Percentiles rank a stretch among this genome's conserved stretches.
phyloP scores from a whole-genome alignment of 2,113 vertebrate genomes.

The Cricetomys ansorgei region DNA sequence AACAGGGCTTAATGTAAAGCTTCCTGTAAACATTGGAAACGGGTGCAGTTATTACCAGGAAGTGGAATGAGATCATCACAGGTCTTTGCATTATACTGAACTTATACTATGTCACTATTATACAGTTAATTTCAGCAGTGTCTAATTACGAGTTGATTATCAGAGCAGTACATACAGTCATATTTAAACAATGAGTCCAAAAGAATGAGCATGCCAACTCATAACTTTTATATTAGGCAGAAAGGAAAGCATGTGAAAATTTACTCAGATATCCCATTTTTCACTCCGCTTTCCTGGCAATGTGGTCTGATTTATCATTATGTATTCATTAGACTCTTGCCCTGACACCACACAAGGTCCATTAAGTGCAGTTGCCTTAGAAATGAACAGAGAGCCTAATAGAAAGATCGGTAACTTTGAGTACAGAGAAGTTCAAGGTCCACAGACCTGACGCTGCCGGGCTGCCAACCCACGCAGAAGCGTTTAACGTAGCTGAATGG shows the following conservation, averaged over 20 bases:
- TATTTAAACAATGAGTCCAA: conserved; percentile 17
- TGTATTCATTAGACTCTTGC: not conserved
- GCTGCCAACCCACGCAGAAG: not conserved
- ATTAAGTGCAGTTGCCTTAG: conserved; percentile 40
- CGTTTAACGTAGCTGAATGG: not conserved
- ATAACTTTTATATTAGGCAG: not conserved
- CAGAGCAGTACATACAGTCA: not conserved
- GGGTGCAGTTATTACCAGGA: not conserved
- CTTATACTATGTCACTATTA: not conserved
- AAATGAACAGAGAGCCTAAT: conserved; percentile 26
- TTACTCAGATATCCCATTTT: conserved; percentile 11
- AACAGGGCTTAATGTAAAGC: not conserved
- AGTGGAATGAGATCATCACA: not conserved
- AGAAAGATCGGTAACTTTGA: conserved; percentile 50
- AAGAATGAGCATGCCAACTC: not conserved
- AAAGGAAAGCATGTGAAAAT: not conserved
- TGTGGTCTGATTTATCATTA: conserved; percentile 4
- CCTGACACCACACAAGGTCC: not conserved
- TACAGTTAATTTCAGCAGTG: not conserved
- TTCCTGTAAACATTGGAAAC: too few species aligned
- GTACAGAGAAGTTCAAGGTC: not conserved
- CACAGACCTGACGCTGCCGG: not conserved
- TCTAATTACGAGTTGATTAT: not conserved
- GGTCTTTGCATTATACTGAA: not conserved
- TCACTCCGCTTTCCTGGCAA: conserved; percentile 21